A percentile compares a stretch with the other conserved stretches of the same genome.
Evolutionary conservation across 2,888 invertebrate genomes (phyloP).

Genomic region (Hermodice carunculata): DNA sequence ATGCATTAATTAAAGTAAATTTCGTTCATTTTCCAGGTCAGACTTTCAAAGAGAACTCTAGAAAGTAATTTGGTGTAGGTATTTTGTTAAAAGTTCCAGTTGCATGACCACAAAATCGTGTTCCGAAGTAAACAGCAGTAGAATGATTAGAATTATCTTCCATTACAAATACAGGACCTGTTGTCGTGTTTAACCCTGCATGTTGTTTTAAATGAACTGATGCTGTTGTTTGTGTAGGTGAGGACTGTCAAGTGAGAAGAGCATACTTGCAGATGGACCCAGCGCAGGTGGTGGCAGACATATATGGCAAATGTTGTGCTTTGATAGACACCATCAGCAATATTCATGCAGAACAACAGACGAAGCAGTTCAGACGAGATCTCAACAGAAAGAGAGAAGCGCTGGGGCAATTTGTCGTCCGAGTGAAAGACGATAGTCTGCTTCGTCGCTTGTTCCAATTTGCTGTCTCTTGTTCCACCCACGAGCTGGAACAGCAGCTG

Average conservation of each 20-base stretch:
- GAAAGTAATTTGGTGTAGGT: no score
- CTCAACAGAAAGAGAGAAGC: neutral
- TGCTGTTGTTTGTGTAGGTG: no score
- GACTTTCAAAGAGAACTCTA: no score
- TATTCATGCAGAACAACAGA: neutral
- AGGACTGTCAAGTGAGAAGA: conserved; percentile 13
- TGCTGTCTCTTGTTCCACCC: conserved; percentile 23
- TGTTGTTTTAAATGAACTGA: no score
- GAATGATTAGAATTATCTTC: no score
- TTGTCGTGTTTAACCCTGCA: no score
- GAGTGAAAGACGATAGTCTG: conserved; percentile 10
- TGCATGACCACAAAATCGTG: no score
- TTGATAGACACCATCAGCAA: neutral
- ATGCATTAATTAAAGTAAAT: no score
- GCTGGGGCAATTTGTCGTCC: neutral
- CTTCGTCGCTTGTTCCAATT: conserved; percentile 17
- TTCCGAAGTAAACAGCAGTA: no score
- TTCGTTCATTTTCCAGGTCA: no score
- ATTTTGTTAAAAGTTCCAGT: no score
- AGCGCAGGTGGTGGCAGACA: neutral
- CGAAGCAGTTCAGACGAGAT: neutral
- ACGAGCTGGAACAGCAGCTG: conserved; percentile 30
- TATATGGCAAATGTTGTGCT: neutral
- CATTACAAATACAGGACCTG: no score
- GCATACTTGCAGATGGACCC: conserved; percentile 9